These are phyloP conservation scores for Yponomeuta evonymella DNA, from an alignment of 2,888 invertebrate species.

Conservation along the genomic window DNA sequence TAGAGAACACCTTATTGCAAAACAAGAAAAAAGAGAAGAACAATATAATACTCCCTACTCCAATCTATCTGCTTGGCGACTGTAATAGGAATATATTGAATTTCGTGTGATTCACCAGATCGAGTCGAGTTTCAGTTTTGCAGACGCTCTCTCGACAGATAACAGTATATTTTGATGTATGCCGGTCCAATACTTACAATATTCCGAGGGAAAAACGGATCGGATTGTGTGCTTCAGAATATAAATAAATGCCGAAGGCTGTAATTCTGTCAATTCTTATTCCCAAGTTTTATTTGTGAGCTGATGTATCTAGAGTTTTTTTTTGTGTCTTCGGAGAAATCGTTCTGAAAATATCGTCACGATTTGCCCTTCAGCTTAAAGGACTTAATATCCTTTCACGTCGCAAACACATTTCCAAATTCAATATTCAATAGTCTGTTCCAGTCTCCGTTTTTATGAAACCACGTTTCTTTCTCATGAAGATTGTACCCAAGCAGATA, in stretches of 20 bases:
- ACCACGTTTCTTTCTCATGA: conserved; percentile 8
- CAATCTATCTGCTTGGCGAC: no score
- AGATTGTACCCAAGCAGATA: not conserved
- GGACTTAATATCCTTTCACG: not conserved
- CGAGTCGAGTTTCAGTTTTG: not conserved
- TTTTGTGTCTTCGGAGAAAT: not conserved
- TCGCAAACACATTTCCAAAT: no score
- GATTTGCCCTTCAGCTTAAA: not conserved
- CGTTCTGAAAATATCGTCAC: not conserved
- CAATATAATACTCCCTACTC: no score
- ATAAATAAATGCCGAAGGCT: conserved; percentile 7
- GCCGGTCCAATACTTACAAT: not conserved
- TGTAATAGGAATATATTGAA: no score
- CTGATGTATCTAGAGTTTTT: not conserved
- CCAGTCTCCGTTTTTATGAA: not conserved
- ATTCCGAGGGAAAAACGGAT: not conserved
- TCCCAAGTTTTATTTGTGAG: not conserved
- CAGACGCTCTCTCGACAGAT: not conserved
- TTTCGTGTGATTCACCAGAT: not conserved
- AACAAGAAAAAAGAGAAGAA: no score
- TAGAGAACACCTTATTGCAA: no score
- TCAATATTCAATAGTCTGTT: no score
- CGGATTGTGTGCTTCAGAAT: not conserved
- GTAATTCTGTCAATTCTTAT: conserved; percentile 8
- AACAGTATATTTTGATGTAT: conserved; percentile 2